Evolutionary conservation across 2,113 vertebrate species (phyloP).

Genomic region (Hippocampus barbouri): DNA sequence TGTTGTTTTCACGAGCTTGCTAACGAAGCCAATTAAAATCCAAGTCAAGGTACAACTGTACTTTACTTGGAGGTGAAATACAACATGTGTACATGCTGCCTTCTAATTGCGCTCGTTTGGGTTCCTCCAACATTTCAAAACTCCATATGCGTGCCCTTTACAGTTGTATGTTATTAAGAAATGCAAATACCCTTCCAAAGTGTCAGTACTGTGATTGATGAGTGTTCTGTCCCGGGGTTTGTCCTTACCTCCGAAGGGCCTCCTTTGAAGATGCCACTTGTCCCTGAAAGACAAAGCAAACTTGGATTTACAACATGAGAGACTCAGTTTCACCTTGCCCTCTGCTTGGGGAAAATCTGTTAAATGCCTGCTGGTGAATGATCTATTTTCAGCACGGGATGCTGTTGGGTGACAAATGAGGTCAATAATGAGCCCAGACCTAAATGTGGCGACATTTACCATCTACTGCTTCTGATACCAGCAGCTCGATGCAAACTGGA

Average conservation of each 20-base stretch:
- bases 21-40: too few relatives aligned
- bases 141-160: too few relatives aligned
- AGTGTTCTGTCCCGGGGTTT: neutral
- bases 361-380: slow-evolving; percentile 43
- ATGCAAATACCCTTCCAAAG: too few relatives aligned
- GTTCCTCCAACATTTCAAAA: too few relatives aligned
- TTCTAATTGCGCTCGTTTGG: too few relatives aligned
- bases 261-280: slow-evolving; percentile 71
- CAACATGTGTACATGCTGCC: too few relatives aligned
- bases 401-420: slow-evolving; percentile 28
- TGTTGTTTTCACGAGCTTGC: too few relatives aligned
- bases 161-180: neutral
- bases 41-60: too few relatives aligned
- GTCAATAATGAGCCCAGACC: slow-evolving; percentile 33
- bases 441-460: slow-evolving; percentile 54
- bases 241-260: slow-evolving; percentile 69
- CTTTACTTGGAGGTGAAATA: too few relatives aligned
- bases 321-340: slow-evolving; percentile 4
- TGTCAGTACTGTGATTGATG: too few relatives aligned
- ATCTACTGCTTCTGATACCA: slow-evolving; percentile 34
- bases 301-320: slow-evolving; percentile 3
- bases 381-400: slow-evolving; percentile 52
- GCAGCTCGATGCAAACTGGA: slow-evolving; percentile 45
- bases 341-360: slow-evolving; percentile 21
- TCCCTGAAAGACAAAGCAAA: slow-evolving; percentile 54